phyloP scores from a whole-genome alignment of 2,888 invertebrate genomes.

The Isoperla grammatica region DNA sequence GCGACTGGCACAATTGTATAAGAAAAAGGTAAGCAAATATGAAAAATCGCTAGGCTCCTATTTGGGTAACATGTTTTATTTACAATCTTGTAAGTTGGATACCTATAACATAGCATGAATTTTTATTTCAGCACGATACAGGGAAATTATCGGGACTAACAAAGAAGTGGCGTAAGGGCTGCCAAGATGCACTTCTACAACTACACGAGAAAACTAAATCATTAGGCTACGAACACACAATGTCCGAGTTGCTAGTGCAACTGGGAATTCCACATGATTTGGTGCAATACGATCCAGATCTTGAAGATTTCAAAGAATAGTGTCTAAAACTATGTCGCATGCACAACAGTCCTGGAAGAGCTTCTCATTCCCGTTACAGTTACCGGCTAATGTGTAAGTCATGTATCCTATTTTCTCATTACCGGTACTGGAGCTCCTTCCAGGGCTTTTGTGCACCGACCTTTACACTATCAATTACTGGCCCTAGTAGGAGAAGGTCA shows the following conservation, averaged over 20 bases:
- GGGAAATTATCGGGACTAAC: background rate
- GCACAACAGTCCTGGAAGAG: too few relatives aligned
- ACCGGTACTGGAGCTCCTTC: too few relatives aligned
- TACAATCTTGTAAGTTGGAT: too few relatives aligned
- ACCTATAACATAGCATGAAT: background rate
- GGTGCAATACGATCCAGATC: constrained; percentile 1
- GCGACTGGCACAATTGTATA: background rate
- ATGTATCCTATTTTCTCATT: too few relatives aligned
- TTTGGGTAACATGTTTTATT: background rate
- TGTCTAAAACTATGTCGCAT: background rate
- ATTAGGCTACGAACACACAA: constrained; percentile 1
- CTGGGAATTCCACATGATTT: constrained; percentile 5
- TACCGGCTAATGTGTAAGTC: too few relatives aligned
- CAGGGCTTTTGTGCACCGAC: too few relatives aligned
- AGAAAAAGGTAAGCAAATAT: background rate
- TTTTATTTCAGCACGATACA: background rate
- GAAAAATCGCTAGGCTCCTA: too few relatives aligned
- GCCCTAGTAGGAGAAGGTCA: too few relatives aligned
- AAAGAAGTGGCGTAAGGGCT: background rate
- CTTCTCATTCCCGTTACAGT: too few relatives aligned
- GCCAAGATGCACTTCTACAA: constrained; percentile 3
- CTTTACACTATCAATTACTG: too few relatives aligned
- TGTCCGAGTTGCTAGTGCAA: constrained; percentile 1
- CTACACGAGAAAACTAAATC: constrained; percentile 7
- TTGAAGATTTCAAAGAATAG: constrained; percentile 4